Evolutionary conservation across 2,113 vertebrate species (phyloP), one percentile per base, ranked within the genome.

Genomic region (Dryoscopus gambensis): DNA sequence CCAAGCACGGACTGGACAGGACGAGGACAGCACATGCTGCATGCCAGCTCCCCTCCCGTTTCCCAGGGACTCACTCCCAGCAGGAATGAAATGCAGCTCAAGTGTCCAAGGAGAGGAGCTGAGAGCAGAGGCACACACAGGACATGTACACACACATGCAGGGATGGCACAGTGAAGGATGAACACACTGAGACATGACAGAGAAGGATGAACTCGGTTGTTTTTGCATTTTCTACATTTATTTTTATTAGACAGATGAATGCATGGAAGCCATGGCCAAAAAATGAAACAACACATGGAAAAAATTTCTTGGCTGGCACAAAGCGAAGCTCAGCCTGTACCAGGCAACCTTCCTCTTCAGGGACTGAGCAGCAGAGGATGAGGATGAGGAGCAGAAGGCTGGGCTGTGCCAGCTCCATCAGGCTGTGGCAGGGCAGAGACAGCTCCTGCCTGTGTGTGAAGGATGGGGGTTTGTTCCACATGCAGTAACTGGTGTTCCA

Each of bases 231-330:
- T 87, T 68, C 89, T 83, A 79, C 75, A 79, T 55, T 86, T 81
- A 73, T 74, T 89, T 97, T 97, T 97, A 97, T 98, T 98, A 91
- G 79, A 93, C 90, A 87, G 56, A 94, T 68, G 64, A 74, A 92
- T 10, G 57, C 30, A 21, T 10, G 13, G 57, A 65, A 87, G 79
- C 9, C 1, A 60, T 22, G 40, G 31, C 25, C 46, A 92, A 93
- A 93, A 93, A 62, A 77, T 5, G 24, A 77, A 91, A 55, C 77
- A 92, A 57, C 46, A 82, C 30, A 83, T 3, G 13, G 56, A 89
- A 96, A 90, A 77, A 57, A 57, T 44, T 86, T 81, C 64, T 78
- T 33, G 6, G 39, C 84, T 90, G 84, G 84, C 59, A 77, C 39
- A 52, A 85, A 67, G 64, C 1, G 25, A 57, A 79, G 28, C 67